Base-by-base conservation (phyloP, 30 jellyfish, hydroid and myxozoan species). In the Aurelia sp. region DNA sequence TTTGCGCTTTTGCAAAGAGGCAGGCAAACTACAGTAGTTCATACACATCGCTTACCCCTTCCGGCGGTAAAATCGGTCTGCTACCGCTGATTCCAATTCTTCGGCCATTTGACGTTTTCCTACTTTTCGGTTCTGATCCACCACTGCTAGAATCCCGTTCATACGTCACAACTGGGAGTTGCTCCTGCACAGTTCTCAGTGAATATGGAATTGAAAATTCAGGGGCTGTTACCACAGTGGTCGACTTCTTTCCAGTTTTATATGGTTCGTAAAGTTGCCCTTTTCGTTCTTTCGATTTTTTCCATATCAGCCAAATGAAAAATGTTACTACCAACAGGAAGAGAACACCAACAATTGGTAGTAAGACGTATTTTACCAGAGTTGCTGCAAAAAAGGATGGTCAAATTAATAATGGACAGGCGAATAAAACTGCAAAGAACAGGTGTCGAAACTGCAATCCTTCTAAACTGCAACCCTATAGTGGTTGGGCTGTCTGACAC, bases 191-290 rank as follows among this genome's bases (percentile, higher is more conserved):
- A 12, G 79, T 69, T 55, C 61, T 23, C 31, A 69, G 23, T 11
- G 79, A 69, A 30, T 11, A 69, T 13, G 79, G 79, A 18, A 69
- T 69, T n/a, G 62, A 22, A 33, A 69, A 69, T 13, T 69, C 79
- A n/a, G 79, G 79, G 27, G 55, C 27, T 15, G 86, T 41, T 0
- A 18, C 62, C 11, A 70, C 31, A 40, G 55, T 40, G 8, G 81
- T 41, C 31, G 61, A 18, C 4, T 23, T 22, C 63, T 41, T 33
- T 55, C 66, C 63, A 37, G 22, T 41, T 17, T 27, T 18, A 12
- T 30, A 27, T 17, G 61, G 62, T 11, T 33, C 21, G 20, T 70
- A 13, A 11, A 11, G 19, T 17, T 58, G 37, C 22, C 31, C 35
- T 40, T 73, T 48, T 21, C 69, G 23, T 18, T 59, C 69, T 59